phyloP scores from a whole-genome alignment of 2,113 vertebrate species.

The Crypturellus undulatus region DNA sequence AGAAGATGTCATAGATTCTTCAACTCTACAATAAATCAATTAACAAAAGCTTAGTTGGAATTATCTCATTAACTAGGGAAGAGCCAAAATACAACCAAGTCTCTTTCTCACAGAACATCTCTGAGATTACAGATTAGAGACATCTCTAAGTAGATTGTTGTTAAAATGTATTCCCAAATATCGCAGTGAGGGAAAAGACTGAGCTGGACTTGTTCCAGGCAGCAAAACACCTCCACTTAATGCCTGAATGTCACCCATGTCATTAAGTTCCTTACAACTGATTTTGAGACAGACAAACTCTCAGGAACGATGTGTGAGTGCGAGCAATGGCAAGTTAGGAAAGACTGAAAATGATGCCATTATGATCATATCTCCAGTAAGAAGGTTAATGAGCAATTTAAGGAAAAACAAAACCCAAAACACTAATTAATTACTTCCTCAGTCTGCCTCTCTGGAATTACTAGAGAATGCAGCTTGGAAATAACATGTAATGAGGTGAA shows the following conservation, averaged over 20 bases:
- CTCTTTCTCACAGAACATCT: neutral
- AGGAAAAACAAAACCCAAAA: neutral
- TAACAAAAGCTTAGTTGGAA: neutral
- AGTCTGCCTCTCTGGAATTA: neutral
- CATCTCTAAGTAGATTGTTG: neutral
- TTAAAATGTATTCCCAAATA: neutral
- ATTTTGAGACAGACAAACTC: neutral
- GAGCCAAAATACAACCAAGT: neutral
- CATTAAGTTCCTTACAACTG: neutral
- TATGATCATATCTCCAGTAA: neutral
- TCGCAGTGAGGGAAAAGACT: neutral
- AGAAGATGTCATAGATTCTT: neutral
- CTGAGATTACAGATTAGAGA: neutral
- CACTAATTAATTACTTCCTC: neutral
- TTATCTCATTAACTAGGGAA: neutral
- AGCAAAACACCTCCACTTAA: neutral
- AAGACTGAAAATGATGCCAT: neutral
- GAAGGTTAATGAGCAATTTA: fast-evolving
- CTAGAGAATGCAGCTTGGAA: neutral
- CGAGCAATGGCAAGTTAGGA: neutral
- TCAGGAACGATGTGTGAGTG: neutral
- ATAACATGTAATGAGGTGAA: neutral
- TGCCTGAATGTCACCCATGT: neutral
- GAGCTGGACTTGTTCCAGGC: fast-evolving
- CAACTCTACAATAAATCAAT: neutral